A percentile compares a stretch with the other conserved stretches of the same genome.
Conservation (phyloP, 2,888 invertebrate genomes). For the Brachylomia viminalis region DNA sequence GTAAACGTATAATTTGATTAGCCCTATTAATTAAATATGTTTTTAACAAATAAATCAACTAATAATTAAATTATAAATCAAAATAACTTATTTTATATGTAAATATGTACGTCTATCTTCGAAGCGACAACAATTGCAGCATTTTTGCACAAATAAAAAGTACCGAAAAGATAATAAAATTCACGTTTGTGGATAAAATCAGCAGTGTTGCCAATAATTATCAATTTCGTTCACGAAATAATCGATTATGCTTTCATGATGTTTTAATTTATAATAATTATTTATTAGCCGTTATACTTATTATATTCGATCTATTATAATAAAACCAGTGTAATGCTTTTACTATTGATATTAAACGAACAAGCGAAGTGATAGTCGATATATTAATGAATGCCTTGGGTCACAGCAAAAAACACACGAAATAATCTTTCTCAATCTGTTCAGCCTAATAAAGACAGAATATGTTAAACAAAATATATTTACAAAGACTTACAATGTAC, state of each 20-base stretch:
- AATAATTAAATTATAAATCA: too few relatives aligned
- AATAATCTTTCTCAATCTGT: not conserved
- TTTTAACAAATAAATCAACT: too few relatives aligned
- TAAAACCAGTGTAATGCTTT: not conserved
- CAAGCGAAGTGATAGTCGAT: not conserved
- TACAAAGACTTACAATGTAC: not conserved
- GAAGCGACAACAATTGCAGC: not conserved
- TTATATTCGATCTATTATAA: not conserved
- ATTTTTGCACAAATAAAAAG: not conserved
- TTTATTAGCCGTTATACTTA: too few relatives aligned
- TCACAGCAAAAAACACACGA: not conserved
- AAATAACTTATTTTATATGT: too few relatives aligned
- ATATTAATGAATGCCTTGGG: not conserved
- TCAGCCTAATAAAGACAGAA: not conserved
- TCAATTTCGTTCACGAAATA: not conserved
- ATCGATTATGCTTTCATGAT: too few relatives aligned
- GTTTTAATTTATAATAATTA: too few relatives aligned
- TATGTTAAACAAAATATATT: not conserved
- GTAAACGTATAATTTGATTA: too few relatives aligned
- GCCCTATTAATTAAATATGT: too few relatives aligned
- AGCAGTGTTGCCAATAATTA: constrained; percentile 9
- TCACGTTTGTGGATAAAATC: not conserved
- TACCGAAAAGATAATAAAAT: not conserved
- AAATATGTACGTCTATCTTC: too few relatives aligned
- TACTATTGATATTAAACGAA: not conserved